These are phyloP conservation scores for Acleris literana DNA, from an alignment of 2,888 invertebrate species.

Conservation along the genomic window DNA sequence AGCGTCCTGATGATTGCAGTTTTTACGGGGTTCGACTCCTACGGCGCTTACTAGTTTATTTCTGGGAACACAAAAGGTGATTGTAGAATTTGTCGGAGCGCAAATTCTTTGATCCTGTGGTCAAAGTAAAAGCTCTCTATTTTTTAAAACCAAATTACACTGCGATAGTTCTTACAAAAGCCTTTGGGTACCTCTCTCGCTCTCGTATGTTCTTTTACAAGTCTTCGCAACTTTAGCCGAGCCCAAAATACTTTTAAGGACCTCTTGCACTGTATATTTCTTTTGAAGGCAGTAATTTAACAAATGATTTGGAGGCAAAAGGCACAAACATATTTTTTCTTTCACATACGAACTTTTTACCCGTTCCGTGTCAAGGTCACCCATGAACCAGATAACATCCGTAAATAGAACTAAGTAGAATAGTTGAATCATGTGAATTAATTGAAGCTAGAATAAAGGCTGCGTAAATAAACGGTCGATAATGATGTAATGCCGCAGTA, in stretches of 20 bases:
- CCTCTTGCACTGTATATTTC: too few relatives aligned
- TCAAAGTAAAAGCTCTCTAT: not conserved
- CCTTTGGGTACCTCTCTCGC: too few relatives aligned
- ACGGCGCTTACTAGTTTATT: constrained; percentile 15
- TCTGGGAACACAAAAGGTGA: constrained; percentile 25
- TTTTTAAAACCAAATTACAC: too few relatives aligned
- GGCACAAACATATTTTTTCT: too few relatives aligned
- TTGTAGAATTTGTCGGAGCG: constrained; percentile 12
- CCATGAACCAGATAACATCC: constrained; percentile 8
- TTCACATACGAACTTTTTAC: not conserved
- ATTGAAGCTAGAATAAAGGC: constrained; percentile 29
- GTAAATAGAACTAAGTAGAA: constrained; percentile 21
- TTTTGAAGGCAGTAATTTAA: too few relatives aligned
- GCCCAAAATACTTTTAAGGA: too few relatives aligned
- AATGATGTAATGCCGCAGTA: constrained; percentile 34
- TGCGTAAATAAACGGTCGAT: constrained; percentile 30
- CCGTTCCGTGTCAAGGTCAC: constrained; percentile 12
- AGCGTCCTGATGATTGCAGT: constrained; percentile 26
- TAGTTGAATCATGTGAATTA: constrained; percentile 35
- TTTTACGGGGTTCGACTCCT: constrained; percentile 24
- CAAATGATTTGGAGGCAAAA: not conserved
- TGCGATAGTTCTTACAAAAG: too few relatives aligned
- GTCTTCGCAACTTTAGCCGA: too few relatives aligned
- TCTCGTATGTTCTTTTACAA: too few relatives aligned
- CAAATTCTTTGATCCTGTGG: not conserved